Base-by-base conservation (phyloP, 92 coral and sea anemone genomes). In the Montipora capitata region DNA sequence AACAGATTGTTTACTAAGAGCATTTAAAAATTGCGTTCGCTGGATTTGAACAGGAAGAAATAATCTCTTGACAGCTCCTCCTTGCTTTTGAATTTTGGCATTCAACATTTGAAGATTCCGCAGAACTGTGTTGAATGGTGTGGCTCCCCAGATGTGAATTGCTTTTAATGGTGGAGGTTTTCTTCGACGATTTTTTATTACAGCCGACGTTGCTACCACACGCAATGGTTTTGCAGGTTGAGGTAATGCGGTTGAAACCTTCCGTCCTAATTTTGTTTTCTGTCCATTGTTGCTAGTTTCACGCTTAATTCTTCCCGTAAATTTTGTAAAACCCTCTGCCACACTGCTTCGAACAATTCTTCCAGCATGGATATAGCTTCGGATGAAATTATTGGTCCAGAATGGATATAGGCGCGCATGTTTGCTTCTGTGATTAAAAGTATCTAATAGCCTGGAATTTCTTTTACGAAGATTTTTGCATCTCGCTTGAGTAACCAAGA, bases 101-200 rank as follows among this genome's bases (percentile, higher is more conserved):
- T 93, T 94, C 79, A 95, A 83, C 78, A 85, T 90, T 35, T 80
- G 78, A 4, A 97, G 94, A 68, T 95, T 96, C 54, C 82, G 77
- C 62, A 97, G 9, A 63, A 97, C 96, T 4, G 96, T 94, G 57
- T 95, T 97, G 77, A 94, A 97, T 0, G 99, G 99, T 3, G 98
- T 96, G 2, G 96, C 81, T 14, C 99, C 99, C 95, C 98, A 97
- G 13, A 97, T 91, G 79, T 97, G 99, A 76, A 97, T 95, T 3
- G 99, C 98, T 72, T 97, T 97, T 38, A 90, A 78, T 4, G 91
- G 78, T 43, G 80, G 84, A 51, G 94, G 93, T 58, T 86, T 91
- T 49, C 86, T 94, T 7, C 81, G 87, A 9, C 93, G 91, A 57
- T 87, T 89, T 85, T 93, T 93, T 68, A 95, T 93, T 43, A 90